A percentile compares a stretch with the other conserved stretches of the same genome.
phyloP scores from a whole-genome alignment of 2,888 invertebrate genomes.

The Xylota sylvarum region DNA sequence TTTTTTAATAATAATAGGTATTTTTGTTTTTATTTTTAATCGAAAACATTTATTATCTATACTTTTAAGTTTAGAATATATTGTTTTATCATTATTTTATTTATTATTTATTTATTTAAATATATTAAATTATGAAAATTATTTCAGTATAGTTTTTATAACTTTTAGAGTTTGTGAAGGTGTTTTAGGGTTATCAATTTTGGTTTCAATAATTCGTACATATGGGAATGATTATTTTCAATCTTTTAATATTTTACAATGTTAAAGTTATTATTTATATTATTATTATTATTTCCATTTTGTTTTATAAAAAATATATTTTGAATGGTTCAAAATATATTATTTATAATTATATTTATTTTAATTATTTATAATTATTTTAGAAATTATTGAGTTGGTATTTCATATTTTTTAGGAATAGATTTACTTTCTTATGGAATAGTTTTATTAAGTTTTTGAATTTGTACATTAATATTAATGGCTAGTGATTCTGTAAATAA shows the following conservation, averaged over 20 bases:
- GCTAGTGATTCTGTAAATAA: conserved; percentile 86
- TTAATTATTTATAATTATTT: conserved; percentile 85
- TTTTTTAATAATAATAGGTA: no score
- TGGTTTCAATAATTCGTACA: no score
- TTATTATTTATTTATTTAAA: conserved; percentile 85
- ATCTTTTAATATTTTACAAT: no score
- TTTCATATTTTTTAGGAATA: conserved; percentile 83
- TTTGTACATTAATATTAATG: conserved; percentile 87
- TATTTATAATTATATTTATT: conserved; percentile 86
- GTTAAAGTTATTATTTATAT: no score
- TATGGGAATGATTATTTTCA: no score
- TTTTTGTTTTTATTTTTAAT: conserved; percentile 86
- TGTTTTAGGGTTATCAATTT: no score
- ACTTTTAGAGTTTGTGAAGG: no score
- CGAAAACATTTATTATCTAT: conserved; percentile 87
- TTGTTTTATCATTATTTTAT: conserved; percentile 87
- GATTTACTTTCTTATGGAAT: no score
- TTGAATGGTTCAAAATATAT: no score
- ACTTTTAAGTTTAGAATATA: conserved; percentile 87
- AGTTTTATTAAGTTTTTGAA: conserved; percentile 87
- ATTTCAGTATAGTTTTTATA: conserved; percentile 88
- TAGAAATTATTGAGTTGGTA: conserved; percentile 83
- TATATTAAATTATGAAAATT: conserved; percentile 85
- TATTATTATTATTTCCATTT: no score
- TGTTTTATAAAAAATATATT: no score